phyloP scores from a whole-genome alignment of 2,888 invertebrate genomes.

The Stratiomys singularior region DNA sequence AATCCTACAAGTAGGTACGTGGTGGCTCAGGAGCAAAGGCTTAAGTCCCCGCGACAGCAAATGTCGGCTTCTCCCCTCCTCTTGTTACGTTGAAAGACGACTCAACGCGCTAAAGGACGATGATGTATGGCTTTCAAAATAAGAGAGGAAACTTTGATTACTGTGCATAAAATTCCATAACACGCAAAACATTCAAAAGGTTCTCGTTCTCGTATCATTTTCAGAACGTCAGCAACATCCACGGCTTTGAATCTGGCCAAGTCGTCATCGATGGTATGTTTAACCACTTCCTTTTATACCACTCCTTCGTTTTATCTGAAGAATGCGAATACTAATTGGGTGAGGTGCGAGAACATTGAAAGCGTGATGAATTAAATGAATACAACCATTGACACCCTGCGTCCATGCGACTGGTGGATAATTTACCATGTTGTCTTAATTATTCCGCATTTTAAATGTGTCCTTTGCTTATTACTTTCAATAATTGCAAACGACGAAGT shows the following conservation, averaged over 20 bases:
- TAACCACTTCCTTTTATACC: not conserved
- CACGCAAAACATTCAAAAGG: slow-evolving; percentile 35
- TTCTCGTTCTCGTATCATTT: slow-evolving; percentile 11
- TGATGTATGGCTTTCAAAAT: slow-evolving; percentile 35
- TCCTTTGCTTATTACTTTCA: too few species aligned
- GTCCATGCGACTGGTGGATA: too few species aligned
- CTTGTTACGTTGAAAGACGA: too few species aligned
- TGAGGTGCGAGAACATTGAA: not conserved
- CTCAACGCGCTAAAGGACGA: not conserved
- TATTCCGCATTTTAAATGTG: too few species aligned
- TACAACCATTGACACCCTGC: too few species aligned
- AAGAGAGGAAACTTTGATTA: slow-evolving; percentile 39
- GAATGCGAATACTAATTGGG: too few species aligned
- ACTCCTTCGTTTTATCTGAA: not conserved
- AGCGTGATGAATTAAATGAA: too few species aligned
- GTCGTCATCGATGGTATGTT: not conserved
- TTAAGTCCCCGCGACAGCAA: not conserved
- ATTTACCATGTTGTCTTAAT: too few species aligned
- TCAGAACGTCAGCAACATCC: not conserved
- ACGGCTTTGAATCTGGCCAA: not conserved
- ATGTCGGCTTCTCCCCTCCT: not conserved
- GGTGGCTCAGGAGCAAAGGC: not conserved
- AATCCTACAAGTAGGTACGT: not conserved
- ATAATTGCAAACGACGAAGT: too few species aligned
- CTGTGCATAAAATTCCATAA: slow-evolving; percentile 42